Conservation (phyloP, 1,140 invertebrate genomes). For the Palaemon carinicauda region DNA sequence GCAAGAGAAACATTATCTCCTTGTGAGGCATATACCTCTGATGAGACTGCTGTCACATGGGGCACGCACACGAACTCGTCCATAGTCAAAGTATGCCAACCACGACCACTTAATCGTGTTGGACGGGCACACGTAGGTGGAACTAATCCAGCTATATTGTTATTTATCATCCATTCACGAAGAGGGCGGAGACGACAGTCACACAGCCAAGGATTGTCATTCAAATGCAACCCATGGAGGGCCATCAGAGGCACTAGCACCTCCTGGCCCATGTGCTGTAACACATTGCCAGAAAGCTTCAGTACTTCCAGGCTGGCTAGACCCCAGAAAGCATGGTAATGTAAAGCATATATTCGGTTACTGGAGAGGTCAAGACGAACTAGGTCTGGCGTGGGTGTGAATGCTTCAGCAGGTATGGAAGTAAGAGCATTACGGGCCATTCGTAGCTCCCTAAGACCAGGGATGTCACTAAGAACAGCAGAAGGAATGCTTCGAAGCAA, state of each 20-base stretch:
- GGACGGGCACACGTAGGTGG: conserved; percentile 76
- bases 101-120: conserved; percentile 69
- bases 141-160: conserved; percentile 77
- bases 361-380: conserved; percentile 77
- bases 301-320: conserved; percentile 78
- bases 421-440: conserved; percentile 78
- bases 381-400: conserved; percentile 73
- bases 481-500: conserved; percentile 74
- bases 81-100: conserved; percentile 78
- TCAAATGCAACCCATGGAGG: conserved; percentile 78
- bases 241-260: conserved; percentile 74
- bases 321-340: conserved; percentile 75
- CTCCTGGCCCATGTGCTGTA: conserved; percentile 72
- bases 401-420: conserved; percentile 75
- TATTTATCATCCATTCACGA: conserved; percentile 78
- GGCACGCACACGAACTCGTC: conserved; percentile 84
- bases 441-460: conserved; percentile 78
- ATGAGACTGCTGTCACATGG: conserved; percentile 60
- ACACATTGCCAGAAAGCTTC: conserved; percentile 77
- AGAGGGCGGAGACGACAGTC: conserved; percentile 77
- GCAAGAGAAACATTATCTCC: conserved; percentile 78
- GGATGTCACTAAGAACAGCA: conserved; percentile 74
- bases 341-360: conserved; percentile 74
- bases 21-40: conserved; percentile 63
- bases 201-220: conserved; percentile 85